Percentiles rank a stretch among this genome's conserved stretches.
Evolutionary conservation across 2,888 invertebrate genomes (phyloP).

Genomic region (Rhagonycha lutea): DNA sequence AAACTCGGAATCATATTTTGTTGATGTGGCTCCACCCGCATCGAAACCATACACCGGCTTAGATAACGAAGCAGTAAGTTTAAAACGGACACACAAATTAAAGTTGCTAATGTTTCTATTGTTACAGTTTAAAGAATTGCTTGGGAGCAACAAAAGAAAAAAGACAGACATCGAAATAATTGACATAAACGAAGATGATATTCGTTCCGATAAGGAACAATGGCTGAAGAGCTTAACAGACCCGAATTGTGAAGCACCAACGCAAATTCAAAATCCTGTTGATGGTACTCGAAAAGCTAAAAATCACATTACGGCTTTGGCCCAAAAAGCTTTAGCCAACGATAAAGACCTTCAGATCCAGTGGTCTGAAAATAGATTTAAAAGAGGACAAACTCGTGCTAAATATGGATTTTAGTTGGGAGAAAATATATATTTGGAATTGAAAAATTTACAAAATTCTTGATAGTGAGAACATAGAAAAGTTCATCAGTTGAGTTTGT

Average conservation of each 20-base stretch:
- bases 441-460: neutral
- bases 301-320: conserved; percentile 96
- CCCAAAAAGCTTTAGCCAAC: conserved; percentile 91
- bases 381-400: conserved; percentile 85
- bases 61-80: conserved; percentile 55
- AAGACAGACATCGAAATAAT: conserved; percentile 75
- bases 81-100: neutral
- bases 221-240: conserved; percentile 79
- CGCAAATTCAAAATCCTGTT: conserved; percentile 60
- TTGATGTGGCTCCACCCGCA: conserved; percentile 55
- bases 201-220: conserved; percentile 77
- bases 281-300: conserved; percentile 68
- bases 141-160: conserved; percentile 68
- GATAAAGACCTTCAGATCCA: conserved; percentile 92
- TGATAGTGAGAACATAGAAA: neutral
- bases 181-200: conserved; percentile 81
- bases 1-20: conserved; percentile 47
- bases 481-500: no score
- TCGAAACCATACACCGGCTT: conserved; percentile 56
- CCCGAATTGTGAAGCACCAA: conserved; percentile 60
- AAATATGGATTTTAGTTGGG: conserved; percentile 22
- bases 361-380: conserved; percentile 88
- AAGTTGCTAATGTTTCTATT: conserved; percentile 6
- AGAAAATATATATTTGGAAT: neutral
- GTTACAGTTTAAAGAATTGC: conserved; percentile 66